A percentile compares a stretch with the other conserved stretches of the same genome.
phyloP scores from a whole-genome alignment of 2,888 invertebrate species.

The Mythimna albipuncta region DNA sequence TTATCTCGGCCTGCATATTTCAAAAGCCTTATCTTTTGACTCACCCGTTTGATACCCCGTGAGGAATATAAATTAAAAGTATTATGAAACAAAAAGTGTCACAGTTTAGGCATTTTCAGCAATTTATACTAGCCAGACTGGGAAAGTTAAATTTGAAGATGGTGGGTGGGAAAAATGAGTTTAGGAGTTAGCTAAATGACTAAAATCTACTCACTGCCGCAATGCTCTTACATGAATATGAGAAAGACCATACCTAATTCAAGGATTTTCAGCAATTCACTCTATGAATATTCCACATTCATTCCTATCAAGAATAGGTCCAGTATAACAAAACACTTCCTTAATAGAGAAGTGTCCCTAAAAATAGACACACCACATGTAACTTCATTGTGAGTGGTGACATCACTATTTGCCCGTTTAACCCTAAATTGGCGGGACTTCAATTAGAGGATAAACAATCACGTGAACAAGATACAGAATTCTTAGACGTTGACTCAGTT shows the following conservation, averaged over 20 bases:
- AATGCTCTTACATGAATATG: background rate
- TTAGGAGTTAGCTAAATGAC: background rate
- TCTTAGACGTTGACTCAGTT: slow-evolving; percentile 72
- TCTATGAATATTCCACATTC: background rate
- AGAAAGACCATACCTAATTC: background rate
- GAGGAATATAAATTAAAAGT: slow-evolving; percentile 59
- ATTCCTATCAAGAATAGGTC: slow-evolving; percentile 8
- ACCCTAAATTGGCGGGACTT: slow-evolving; percentile 69
- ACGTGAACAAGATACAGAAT: slow-evolving; percentile 52
- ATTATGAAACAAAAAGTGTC: slow-evolving; percentile 51
- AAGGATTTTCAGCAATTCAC: background rate
- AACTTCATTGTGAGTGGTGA: slow-evolving; percentile 61
- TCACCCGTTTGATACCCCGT: slow-evolving; percentile 42
- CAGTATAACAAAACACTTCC: slow-evolving; percentile 14
- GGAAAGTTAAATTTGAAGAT: slow-evolving; percentile 5
- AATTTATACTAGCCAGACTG: slow-evolving; percentile 25
- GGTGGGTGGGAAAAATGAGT: background rate
- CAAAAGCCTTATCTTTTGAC: slow-evolving; percentile 59
- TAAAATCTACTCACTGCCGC: background rate
- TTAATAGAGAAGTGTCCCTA: slow-evolving; percentile 43
- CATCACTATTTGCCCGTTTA: slow-evolving; percentile 67
- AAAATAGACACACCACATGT: slow-evolving; percentile 52
- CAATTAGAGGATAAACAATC: slow-evolving; percentile 67
- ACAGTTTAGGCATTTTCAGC: slow-evolving; percentile 43
- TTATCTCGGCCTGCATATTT: slow-evolving; percentile 62